Percentiles rank a stretch among this genome's conserved stretches.
Conservation (phyloP, 2,888 invertebrate genomes). For the Pseudococcus longispinus region DNA sequence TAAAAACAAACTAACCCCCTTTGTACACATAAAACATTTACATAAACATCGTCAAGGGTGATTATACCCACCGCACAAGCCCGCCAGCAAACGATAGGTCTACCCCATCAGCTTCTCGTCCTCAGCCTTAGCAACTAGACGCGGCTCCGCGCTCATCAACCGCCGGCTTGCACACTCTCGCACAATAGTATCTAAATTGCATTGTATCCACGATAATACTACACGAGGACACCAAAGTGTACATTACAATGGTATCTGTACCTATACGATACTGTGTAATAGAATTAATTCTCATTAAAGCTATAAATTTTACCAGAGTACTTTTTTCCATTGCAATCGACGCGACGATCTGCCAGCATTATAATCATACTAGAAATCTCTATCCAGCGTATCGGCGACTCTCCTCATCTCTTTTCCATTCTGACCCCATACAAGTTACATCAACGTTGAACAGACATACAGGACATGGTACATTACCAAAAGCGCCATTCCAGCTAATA, state of each 20-base stretch:
- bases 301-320: not conserved
- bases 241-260: no score
- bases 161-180: not conserved
- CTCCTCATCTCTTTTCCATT: no score
- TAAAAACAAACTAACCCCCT: constrained; percentile 33
- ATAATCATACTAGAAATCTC: no score
- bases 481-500: not conserved
- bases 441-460: not conserved
- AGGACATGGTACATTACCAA: not conserved
- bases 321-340: not conserved
- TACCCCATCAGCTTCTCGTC: not conserved
- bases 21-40: constrained; percentile 27
- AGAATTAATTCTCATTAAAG: constrained; percentile 23
- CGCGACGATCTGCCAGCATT: not conserved
- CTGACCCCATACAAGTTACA: not conserved
- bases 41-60: constrained; percentile 44
- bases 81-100: not conserved
- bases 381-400: no score
- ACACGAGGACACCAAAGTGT: not conserved
- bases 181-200: constrained; percentile 28
- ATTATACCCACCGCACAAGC: not conserved
- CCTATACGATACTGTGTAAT: not conserved
- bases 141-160: not conserved
- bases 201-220: not conserved
- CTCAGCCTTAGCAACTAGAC: not conserved